A percentile compares a stretch with the other conserved stretches of the same genome.
Evolutionary conservation across 1,140 invertebrate species (phyloP).

Genomic region (Saccostrea glomerata): DNA sequence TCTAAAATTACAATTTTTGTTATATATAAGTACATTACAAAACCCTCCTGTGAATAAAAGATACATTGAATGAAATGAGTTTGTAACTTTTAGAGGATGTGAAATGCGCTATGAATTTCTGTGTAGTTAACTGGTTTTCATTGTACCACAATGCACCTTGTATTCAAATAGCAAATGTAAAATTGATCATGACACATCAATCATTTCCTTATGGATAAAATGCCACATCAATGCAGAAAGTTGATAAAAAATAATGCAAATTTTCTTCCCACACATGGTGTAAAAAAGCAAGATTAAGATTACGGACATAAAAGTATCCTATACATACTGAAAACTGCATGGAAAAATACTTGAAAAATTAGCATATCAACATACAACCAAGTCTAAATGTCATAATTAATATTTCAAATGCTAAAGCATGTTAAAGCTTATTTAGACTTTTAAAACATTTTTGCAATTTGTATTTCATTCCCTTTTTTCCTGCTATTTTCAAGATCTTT

Average conservation of each 20-base stretch:
- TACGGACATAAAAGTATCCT: no score
- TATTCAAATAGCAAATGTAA: constrained; percentile 1
- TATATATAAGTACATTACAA: neutral
- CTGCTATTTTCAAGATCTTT: no score
- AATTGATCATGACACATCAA: constrained; percentile 29
- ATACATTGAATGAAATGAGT: neutral
- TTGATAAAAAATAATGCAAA: constrained; percentile 9
- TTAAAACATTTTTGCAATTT: no score
- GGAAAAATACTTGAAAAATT: no score
- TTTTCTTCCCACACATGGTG: neutral
- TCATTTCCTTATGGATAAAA: constrained; percentile 25
- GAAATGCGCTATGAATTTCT: neutral
- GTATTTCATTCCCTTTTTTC: no score
- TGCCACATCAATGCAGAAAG: neutral
- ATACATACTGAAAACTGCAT: no score
- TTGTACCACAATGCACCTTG: constrained; percentile 20
- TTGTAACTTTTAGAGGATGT: constrained; percentile 7
- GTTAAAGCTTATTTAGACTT: no score
- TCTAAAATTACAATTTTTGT: neutral
- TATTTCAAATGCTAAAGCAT: no score
- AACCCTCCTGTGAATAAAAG: neutral
- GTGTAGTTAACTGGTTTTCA: neutral
- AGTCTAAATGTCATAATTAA: no score
- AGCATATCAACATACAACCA: no score
- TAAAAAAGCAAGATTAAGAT: neutral